Conservation (phyloP, 1,140 invertebrate species). For the Scylla paramamosain region DNA sequence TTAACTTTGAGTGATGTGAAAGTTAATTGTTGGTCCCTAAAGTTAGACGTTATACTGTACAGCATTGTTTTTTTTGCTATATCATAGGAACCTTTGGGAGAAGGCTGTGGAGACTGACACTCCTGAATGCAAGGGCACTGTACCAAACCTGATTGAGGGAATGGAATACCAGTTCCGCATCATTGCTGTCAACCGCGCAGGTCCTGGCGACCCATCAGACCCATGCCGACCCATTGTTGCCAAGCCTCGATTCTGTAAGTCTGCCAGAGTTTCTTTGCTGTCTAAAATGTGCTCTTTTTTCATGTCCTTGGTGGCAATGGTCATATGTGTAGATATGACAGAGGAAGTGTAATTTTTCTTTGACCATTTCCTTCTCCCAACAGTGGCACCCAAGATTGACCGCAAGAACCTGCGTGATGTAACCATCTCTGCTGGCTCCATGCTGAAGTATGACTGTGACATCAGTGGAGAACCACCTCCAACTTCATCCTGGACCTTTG, state of each 20-base stretch:
- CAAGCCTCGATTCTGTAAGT: constrained; percentile 91
- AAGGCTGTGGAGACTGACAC: constrained; percentile 91
- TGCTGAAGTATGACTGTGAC: constrained; percentile 94
- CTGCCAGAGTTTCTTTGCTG: background rate
- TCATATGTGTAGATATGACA: background rate
- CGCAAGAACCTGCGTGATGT: constrained; percentile 93
- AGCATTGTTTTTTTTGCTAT: background rate
- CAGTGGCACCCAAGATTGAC: constrained; percentile 97
- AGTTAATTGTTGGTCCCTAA: background rate
- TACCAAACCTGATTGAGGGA: constrained; percentile 95
- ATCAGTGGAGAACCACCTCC: constrained; percentile 96
- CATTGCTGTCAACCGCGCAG: constrained; percentile 96
- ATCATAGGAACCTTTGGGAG: constrained; percentile 90
- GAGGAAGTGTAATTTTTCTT: background rate
- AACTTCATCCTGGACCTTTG: constrained; percentile 92
- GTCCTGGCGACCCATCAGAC: constrained; percentile 89
- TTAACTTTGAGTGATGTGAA: background rate
- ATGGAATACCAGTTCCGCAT: constrained; percentile 99
- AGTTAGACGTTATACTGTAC: no score
- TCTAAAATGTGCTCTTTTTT: background rate
- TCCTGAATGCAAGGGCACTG: constrained; percentile 86
- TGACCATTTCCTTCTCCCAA: constrained; percentile 77
- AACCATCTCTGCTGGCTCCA: constrained; percentile 93
- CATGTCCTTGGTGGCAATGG: background rate
- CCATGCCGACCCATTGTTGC: constrained; percentile 92